Evolutionary conservation across 1,140 invertebrate species (phyloP).

Genomic region (Drosophila baimaii): DNA sequence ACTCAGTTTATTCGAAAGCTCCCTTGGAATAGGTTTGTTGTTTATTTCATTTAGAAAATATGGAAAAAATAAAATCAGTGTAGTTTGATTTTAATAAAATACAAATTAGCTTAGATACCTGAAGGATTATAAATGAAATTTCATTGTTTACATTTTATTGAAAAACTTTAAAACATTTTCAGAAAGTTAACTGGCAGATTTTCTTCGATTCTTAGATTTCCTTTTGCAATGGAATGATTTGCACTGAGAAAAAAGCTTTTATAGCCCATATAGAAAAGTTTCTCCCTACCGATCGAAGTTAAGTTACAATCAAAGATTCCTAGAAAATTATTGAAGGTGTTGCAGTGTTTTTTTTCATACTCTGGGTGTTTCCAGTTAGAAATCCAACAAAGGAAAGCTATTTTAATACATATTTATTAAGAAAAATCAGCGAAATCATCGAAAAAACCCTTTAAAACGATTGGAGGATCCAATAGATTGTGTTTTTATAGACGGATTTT

Average conservation of each 20-base stretch:
- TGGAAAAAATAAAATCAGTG: too few species aligned
- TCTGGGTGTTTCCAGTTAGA: conserved; percentile 1
- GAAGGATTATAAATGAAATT: neutral
- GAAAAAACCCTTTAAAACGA: neutral
- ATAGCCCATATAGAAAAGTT: neutral
- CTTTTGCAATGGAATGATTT: neutral
- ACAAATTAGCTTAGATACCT: too few species aligned
- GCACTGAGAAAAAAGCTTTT: neutral
- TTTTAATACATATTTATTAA: too few species aligned
- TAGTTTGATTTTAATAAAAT: too few species aligned
- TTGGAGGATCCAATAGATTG: neutral
- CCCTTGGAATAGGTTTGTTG: neutral
- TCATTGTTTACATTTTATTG: neutral
- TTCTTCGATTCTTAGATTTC: neutral
- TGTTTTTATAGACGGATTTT: neutral
- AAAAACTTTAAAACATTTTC: neutral
- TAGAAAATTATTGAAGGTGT: neutral
- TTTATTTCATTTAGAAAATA: neutral
- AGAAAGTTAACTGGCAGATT: neutral
- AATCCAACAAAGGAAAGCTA: neutral
- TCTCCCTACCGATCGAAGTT: too few species aligned
- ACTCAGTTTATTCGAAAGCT: neutral
- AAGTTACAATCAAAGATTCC: neutral
- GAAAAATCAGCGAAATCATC: too few species aligned
- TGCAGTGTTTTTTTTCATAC: neutral